Percentiles rank a stretch among this genome's conserved stretches.
phyloP scores from a whole-genome alignment of 2,888 invertebrate species.

The Scaptomyza flava region DNA sequence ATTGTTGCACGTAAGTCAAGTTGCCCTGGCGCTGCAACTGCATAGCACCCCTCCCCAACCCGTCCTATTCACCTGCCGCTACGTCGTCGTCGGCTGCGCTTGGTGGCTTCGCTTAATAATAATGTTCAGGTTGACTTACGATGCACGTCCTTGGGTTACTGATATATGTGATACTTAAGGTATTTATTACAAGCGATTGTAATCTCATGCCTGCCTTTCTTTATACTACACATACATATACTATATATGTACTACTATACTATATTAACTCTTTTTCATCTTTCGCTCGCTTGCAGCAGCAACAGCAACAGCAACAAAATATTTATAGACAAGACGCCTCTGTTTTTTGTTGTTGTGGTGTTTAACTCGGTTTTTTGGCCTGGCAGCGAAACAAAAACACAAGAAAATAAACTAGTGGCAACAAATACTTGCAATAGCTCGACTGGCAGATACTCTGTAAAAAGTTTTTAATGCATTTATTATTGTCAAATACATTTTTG shows the following conservation, averaged over 20 bases:
- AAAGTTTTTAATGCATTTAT: not conserved
- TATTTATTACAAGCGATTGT: conserved; percentile 83
- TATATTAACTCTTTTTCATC: conserved; percentile 9
- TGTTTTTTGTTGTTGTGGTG: conserved; percentile 11
- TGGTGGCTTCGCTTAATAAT: conserved; percentile 72
- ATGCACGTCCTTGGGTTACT: conserved; percentile 80
- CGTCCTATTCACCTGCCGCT: conserved; percentile 18
- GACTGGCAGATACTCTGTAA: conserved; percentile 23
- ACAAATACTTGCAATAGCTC: not conserved
- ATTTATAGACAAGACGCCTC: conserved; percentile 67
- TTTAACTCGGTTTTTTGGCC: conserved; percentile 49
- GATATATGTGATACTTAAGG: conserved; percentile 83
- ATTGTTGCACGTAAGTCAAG: conserved; percentile 81
- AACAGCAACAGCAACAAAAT: conserved; percentile 48
- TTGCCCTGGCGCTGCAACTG: conserved; percentile 31
- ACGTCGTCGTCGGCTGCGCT: conserved; percentile 30
- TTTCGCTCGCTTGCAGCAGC: conserved; percentile 13
- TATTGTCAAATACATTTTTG: not conserved
- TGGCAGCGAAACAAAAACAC: conserved; percentile 31
- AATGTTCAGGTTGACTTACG: conserved; percentile 79
- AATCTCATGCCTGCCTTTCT: conserved; percentile 77
- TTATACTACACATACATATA: conserved; percentile 33
- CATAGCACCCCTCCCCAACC: conserved; percentile 2
- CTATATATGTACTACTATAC: conserved; percentile 1
- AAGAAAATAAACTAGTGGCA: conserved; percentile 16